Evolutionary conservation across 2,113 vertebrate genomes (phyloP).

Genomic region (Nyctibius bracteatus): DNA sequence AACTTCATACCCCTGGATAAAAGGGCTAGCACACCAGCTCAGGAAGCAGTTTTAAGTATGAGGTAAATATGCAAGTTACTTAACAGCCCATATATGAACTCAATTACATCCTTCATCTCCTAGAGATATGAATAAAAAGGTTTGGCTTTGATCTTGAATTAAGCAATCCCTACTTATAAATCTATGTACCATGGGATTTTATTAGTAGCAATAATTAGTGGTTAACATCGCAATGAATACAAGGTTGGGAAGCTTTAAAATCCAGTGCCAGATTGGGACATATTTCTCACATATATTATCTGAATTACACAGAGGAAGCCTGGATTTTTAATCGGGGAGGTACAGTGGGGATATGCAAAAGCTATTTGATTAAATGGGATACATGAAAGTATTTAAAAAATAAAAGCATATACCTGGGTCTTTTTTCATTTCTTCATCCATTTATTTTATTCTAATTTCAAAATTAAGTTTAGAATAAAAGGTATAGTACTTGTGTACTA

Average conservation of each 20-base stretch:
- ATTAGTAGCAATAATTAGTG: conserved; percentile 45
- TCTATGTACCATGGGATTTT: conserved; percentile 40
- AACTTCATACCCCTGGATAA: conserved; percentile 44
- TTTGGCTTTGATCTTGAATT: conserved; percentile 68
- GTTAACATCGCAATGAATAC: conserved; percentile 29
- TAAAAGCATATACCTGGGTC: neutral
- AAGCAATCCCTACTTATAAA: conserved; percentile 57
- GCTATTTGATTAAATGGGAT: neutral
- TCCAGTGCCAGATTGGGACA: neutral
- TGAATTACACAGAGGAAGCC: neutral
- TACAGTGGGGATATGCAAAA: neutral
- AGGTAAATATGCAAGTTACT: conserved; percentile 58
- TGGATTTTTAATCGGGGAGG: neutral
- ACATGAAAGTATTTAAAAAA: neutral
- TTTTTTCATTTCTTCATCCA: neutral
- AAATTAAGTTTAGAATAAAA: conserved; percentile 1
- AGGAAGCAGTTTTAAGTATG: conserved; percentile 52
- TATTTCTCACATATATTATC: conserved; percentile 25
- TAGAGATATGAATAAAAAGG: conserved; percentile 60
- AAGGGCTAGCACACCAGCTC: conserved; percentile 4
- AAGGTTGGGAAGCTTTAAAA: conserved; percentile 24
- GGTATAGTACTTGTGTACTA: neutral
- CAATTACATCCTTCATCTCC: conserved; percentile 62
- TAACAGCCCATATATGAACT: conserved; percentile 60
- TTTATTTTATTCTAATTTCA: neutral